These are phyloP conservation scores for Hipparchia sbordonii DNA, from an alignment of 2,888 invertebrate species.

Conservation along the genomic window DNA sequence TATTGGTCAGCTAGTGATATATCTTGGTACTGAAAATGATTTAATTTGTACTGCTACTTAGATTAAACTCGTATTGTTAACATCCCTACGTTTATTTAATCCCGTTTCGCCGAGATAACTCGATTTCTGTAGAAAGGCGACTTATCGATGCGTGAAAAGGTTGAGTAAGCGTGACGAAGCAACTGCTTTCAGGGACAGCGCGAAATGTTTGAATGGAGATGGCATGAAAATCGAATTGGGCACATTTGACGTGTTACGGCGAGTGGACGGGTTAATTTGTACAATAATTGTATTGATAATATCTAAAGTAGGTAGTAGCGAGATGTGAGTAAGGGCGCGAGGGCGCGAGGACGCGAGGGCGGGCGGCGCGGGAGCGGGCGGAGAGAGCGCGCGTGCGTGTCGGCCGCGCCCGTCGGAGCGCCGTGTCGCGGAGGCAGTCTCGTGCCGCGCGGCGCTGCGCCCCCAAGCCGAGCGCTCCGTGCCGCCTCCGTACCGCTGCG, in stretches of 20 bases:
- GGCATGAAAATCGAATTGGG: background rate
- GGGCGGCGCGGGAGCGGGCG: slow-evolving; percentile 41
- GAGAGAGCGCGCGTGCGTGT: slow-evolving; percentile 5
- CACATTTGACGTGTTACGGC: slow-evolving; percentile 56
- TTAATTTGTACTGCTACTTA: slow-evolving; percentile 10
- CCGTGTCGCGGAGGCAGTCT: slow-evolving; percentile 62
- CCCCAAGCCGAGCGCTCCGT: slow-evolving; percentile 50
- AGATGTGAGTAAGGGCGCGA: slow-evolving; percentile 70
- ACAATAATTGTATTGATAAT: slow-evolving; percentile 82
- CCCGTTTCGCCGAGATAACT: background rate
- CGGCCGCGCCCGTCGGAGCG: slow-evolving; percentile 16
- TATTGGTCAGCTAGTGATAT: slow-evolving; percentile 30
- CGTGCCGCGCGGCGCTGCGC: slow-evolving; percentile 61
- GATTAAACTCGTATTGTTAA: slow-evolving; percentile 10
- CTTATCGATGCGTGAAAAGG: slow-evolving; percentile 22
- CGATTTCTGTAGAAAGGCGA: slow-evolving; percentile 8
- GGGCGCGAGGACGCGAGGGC: slow-evolving; percentile 44
- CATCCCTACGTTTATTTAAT: slow-evolving; percentile 13
- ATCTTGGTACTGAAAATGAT: background rate
- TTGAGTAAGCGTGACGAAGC: slow-evolving; percentile 23
- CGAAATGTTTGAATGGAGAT: slow-evolving; percentile 36
- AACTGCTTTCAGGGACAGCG: slow-evolving; percentile 13
- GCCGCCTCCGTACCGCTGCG: slow-evolving; percentile 45
- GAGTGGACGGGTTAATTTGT: slow-evolving; percentile 67
- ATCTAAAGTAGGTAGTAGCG: slow-evolving; percentile 74